These are phyloP conservation scores for Cottus gobio DNA, from an alignment of 2,113 vertebrate genomes.

Conservation along the genomic window DNA sequence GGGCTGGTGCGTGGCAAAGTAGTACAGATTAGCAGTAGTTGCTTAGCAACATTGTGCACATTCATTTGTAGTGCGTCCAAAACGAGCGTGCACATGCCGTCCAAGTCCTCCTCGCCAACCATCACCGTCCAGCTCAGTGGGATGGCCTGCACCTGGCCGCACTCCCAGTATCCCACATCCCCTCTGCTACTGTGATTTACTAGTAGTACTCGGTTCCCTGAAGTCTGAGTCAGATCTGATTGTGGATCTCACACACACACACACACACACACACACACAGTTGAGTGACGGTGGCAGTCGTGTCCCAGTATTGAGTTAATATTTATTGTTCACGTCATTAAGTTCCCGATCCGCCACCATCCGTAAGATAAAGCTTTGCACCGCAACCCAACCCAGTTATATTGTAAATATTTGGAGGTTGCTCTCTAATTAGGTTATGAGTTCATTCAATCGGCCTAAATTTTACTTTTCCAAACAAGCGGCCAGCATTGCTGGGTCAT, in stretches of 20 bases:
- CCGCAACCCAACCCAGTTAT: neutral
- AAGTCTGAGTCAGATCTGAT: neutral
- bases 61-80: neutral
- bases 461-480: slow-evolving; percentile 34
- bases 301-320: slow-evolving; percentile 51
- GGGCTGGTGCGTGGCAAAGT: neutral
- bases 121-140: neutral
- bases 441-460: neutral
- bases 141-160: slow-evolving; percentile 3
- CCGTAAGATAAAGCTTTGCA: slow-evolving; percentile 33
- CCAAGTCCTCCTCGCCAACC: neutral
- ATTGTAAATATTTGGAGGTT: slow-evolving; percentile 1
- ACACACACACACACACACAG: neutral
- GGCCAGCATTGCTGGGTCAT: neutral
- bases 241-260: neutral
- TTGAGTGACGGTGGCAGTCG: slow-evolving; percentile 20
- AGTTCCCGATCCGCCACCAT: slow-evolving; percentile 47
- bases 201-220: neutral
- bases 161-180: slow-evolving; percentile 1
- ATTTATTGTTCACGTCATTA: slow-evolving; percentile 63
- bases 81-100: slow-evolving; percentile 3
- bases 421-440: neutral
- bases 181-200: neutral
- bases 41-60: slow-evolving; percentile 26
- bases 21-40: neutral